phyloP scores from a whole-genome alignment of 2,113 vertebrate species.

The Aythya baeri region DNA sequence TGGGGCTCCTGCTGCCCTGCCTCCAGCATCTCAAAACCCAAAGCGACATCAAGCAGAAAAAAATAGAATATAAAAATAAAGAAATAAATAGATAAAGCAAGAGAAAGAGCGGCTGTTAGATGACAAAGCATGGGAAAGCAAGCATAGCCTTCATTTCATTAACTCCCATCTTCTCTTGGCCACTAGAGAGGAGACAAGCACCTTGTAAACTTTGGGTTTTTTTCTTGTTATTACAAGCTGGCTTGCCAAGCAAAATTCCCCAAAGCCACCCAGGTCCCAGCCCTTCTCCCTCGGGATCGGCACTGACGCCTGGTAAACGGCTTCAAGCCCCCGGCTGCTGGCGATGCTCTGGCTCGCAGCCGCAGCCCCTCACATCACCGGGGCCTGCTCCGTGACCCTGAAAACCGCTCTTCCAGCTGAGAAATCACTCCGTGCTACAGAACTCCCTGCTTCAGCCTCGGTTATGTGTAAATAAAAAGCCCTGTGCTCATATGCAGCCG shows the following conservation, averaged over 20 bases:
- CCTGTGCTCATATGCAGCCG: not conserved
- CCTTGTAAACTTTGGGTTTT: not conserved
- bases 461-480: no score
- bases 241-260: not conserved
- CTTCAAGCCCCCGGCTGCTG: not conserved
- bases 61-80: no score
- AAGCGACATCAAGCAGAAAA: not conserved
- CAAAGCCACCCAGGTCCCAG: not conserved
- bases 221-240: not conserved
- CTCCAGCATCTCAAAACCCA: not conserved
- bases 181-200: not conserved
- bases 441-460: not conserved
- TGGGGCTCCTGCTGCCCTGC: not conserved
- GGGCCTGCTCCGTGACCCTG: not conserved
- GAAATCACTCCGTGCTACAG: accelerated
- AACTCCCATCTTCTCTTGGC: not conserved
- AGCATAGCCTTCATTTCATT: not conserved
- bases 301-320: not conserved
- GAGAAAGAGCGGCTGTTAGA: not conserved
- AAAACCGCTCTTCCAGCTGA: not conserved
- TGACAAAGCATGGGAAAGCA: not conserved
- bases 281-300: not conserved
- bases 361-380: not conserved
- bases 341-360: not conserved
- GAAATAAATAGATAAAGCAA: no score